phyloP scores from a whole-genome alignment of 2,113 vertebrate genomes.

The Pollimyrus isidori region DNA sequence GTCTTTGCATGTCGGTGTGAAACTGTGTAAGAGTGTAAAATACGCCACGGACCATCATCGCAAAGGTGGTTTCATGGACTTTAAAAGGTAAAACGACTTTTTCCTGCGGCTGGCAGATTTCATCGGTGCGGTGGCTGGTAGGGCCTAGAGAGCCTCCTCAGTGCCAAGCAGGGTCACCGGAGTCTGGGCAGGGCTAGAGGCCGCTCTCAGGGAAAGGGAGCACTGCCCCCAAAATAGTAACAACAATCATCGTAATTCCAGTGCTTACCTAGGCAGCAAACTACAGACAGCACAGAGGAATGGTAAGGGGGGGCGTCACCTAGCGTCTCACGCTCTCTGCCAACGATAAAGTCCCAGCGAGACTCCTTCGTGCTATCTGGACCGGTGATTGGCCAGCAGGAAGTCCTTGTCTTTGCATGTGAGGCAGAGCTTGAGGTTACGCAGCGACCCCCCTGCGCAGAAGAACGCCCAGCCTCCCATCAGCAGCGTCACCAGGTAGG shows the following conservation, averaged over 20 bases:
- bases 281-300: background rate
- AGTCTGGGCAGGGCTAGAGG: background rate
- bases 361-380: constrained; percentile 54
- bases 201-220: background rate
- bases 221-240: background rate
- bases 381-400: constrained; percentile 63
- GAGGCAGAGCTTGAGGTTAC: constrained; percentile 69
- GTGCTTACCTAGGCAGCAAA: constrained; percentile 13
- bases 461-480: constrained; percentile 67
- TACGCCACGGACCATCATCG: background rate
- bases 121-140: background rate
- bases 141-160: background rate
- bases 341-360: background rate
- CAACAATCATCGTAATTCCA: background rate
- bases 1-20: background rate
- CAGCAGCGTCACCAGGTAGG: constrained; percentile 58
- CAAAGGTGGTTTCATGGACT: background rate
- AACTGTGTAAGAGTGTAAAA: background rate
- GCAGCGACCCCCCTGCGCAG: constrained; percentile 61
- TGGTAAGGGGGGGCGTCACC: background rate
- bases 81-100: background rate
- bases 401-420: constrained; percentile 73
- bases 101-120: background rate
- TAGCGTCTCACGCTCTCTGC: background rate
- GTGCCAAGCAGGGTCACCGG: background rate